Conservation (phyloP, 2,113 vertebrate genomes). For the Percopsis transmontana region DNA sequence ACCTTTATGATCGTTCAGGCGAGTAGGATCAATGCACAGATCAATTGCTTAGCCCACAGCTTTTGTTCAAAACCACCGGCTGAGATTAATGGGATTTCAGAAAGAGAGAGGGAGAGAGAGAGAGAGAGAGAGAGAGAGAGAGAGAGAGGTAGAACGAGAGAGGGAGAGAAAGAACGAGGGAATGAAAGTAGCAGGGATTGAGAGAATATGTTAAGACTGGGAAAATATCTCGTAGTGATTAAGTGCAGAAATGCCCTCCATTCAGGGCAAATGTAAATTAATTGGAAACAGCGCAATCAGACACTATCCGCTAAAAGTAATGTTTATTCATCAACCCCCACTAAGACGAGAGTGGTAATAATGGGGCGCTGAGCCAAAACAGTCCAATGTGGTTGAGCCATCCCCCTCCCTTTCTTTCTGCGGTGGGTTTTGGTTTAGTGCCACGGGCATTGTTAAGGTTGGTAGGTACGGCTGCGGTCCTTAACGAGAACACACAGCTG, state of each 20-base stretch:
- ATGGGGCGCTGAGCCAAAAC: conserved; percentile 71
- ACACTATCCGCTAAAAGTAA: conserved; percentile 65
- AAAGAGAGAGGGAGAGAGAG: conserved; percentile 17
- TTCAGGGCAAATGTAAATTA: conserved; percentile 71
- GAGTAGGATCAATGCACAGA: conserved; percentile 75
- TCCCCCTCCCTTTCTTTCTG: conserved; percentile 44
- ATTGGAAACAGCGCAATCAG: conserved; percentile 72
- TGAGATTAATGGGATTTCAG: conserved; percentile 76
- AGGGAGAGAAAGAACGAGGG: conserved; percentile 48
- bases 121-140: conserved; percentile 21
- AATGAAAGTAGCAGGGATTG: conserved; percentile 68
- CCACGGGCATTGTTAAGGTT: conserved; percentile 77
- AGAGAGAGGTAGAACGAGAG: conserved; percentile 55
- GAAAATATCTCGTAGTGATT: conserved; percentile 74
- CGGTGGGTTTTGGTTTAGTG: conserved; percentile 72
- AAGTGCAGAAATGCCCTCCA: conserved; percentile 64
- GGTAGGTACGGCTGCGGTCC: conserved; percentile 46
- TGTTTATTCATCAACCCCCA: conserved; percentile 77
- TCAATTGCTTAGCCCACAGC: conserved; percentile 76
- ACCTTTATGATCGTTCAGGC: conserved; percentile 77
- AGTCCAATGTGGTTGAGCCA: conserved; percentile 56
- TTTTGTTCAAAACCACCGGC: conserved; percentile 76
- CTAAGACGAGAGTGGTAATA: conserved; percentile 70
- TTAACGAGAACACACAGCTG: conserved; percentile 80
- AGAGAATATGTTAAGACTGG: conserved; percentile 67